A percentile compares a stretch with the other conserved stretches of the same genome.
Conservation (phyloP, 2,888 invertebrate genomes). For the Aphidoletes aphidimyza region DNA sequence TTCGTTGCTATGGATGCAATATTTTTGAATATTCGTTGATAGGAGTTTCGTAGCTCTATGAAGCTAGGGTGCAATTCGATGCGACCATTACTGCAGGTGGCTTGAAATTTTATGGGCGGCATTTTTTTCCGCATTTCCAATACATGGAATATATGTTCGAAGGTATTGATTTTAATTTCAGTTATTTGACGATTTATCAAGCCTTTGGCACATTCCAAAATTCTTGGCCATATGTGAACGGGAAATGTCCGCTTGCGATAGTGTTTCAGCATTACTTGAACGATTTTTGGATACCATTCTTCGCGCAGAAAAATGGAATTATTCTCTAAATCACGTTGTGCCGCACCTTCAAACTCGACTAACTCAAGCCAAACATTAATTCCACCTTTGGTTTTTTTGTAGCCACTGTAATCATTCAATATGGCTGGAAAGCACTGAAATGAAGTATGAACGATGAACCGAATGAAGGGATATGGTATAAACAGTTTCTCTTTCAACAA, state of each 20-base stretch:
- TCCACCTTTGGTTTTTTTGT: slow-evolving; percentile 58
- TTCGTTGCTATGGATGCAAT: slow-evolving; percentile 71
- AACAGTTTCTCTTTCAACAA: slow-evolving; percentile 71
- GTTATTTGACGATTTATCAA: slow-evolving; percentile 73
- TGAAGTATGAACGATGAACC: slow-evolving; percentile 65
- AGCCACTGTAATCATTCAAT: slow-evolving; percentile 63
- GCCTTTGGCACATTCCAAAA: slow-evolving; percentile 66
- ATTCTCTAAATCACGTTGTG: slow-evolving; percentile 63
- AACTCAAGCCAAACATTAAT: slow-evolving; percentile 57
- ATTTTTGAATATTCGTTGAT: slow-evolving; percentile 70
- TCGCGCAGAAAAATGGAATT: slow-evolving; percentile 64
- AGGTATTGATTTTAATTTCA: slow-evolving; percentile 74
- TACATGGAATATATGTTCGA: slow-evolving; percentile 71
- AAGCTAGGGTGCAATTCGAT: slow-evolving; percentile 72
- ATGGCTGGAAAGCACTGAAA: slow-evolving; percentile 64
- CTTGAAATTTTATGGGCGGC: slow-evolving; percentile 72
- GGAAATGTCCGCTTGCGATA: slow-evolving; percentile 61
- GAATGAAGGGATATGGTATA: slow-evolving; percentile 73
- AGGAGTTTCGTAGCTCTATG: slow-evolving; percentile 69
- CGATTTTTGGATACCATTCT: slow-evolving; percentile 66
- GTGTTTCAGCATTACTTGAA: slow-evolving; percentile 63
- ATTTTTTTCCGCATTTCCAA: slow-evolving; percentile 69
- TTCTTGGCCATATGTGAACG: slow-evolving; percentile 62
- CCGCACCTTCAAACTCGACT: slow-evolving; percentile 61
- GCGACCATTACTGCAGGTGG: slow-evolving; percentile 60